Conservation (phyloP, 2,888 invertebrate species). For the Polydrusus tereticollis region DNA sequence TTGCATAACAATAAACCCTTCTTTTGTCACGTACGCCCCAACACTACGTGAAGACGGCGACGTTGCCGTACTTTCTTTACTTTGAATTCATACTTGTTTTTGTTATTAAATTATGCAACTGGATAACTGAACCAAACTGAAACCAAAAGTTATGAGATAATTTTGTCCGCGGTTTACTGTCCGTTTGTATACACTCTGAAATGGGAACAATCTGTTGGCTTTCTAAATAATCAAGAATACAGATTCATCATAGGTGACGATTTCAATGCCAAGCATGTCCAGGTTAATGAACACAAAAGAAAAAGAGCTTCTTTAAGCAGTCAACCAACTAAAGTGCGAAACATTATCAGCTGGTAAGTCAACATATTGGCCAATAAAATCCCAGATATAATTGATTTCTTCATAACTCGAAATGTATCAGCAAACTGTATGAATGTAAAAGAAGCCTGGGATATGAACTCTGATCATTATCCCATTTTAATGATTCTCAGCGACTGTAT, state of each 20-base stretch:
- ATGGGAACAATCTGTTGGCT: background rate
- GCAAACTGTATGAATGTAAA: slow-evolving; percentile 34
- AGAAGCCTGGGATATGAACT: slow-evolving; percentile 37
- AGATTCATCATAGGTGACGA: background rate
- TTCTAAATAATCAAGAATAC: background rate
- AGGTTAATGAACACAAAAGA: background rate
- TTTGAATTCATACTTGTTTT: too few relatives aligned
- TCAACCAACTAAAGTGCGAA: slow-evolving; percentile 8
- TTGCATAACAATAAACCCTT: too few relatives aligned
- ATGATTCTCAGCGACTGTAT: slow-evolving; percentile 7
- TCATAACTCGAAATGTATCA: too few relatives aligned
- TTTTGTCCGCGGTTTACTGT: too few relatives aligned
- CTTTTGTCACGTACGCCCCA: too few relatives aligned
- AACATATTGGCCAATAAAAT: background rate
- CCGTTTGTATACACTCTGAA: background rate
- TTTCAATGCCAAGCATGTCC: background rate
- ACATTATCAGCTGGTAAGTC: background rate
- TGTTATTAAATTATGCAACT: too few relatives aligned
- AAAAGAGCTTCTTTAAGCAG: slow-evolving; percentile 10
- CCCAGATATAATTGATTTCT: too few relatives aligned
- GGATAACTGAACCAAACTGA: slow-evolving; percentile 5
- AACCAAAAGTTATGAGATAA: background rate
- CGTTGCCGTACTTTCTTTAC: too few relatives aligned
- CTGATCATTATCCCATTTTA: slow-evolving; percentile 36
- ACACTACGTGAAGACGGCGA: too few relatives aligned